Percentiles rank a stretch among this genome's conserved stretches.
These are phyloP conservation scores for Pseudachorutes palmiensis DNA, from an alignment of 1,140 invertebrate species.

Conservation along the genomic window DNA sequence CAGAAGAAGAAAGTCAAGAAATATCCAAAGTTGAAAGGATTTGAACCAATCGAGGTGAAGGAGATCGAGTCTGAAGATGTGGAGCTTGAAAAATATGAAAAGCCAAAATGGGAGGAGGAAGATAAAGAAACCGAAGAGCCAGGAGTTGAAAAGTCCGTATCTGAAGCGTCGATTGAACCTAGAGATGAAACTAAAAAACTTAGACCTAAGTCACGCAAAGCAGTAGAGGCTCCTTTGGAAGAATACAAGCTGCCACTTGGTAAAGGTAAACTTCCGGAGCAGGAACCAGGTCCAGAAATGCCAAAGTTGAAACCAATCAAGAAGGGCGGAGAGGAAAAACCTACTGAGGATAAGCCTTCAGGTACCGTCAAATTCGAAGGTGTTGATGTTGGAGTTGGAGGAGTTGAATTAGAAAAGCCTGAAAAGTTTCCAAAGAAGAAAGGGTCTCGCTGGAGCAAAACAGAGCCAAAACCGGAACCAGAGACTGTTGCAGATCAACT, in stretches of 20 bases:
- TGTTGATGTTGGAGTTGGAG: background rate
- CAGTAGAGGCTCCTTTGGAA: background rate
- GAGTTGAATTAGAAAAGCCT: slow-evolving; percentile 6
- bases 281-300: background rate
- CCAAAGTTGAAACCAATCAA: slow-evolving; percentile 11
- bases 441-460: background rate
- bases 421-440: background rate
- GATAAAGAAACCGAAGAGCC: background rate
- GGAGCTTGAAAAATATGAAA: slow-evolving; percentile 10
- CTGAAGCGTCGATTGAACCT: background rate
- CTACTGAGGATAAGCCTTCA: background rate
- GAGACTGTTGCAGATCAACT: background rate
- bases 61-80: slow-evolving; percentile 5
- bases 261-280: slow-evolving; percentile 7
- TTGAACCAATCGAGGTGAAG: slow-evolving; percentile 12
- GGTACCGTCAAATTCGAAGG: background rate
- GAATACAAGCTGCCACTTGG: background rate
- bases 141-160: background rate
- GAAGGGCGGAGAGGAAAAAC: background rate
- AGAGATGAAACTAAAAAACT: background rate
- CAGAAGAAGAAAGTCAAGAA: background rate
- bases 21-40: slow-evolving; percentile 1
- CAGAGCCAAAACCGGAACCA: background rate
- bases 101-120: slow-evolving; percentile 3
- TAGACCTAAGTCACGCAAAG: background rate